These are phyloP conservation scores for Scolanthus callimorphus DNA, from an alignment of 92 coral and sea anemone genomes.

Conservation along the genomic window DNA sequence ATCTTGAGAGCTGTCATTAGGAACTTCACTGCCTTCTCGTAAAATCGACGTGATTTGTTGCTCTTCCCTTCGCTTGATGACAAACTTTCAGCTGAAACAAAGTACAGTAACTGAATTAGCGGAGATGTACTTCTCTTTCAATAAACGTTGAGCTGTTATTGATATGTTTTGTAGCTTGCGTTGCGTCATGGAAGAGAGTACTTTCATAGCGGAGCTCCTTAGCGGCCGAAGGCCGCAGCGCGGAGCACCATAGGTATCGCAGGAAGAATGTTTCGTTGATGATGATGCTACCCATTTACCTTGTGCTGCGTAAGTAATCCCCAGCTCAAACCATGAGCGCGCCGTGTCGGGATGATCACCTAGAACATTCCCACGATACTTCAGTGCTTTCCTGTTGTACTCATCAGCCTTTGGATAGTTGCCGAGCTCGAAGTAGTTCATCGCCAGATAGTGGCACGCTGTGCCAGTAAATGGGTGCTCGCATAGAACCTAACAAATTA, in stretches of 20 bases:
- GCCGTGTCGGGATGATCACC: slow-evolving; percentile 41
- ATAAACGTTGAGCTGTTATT: too few relatives aligned
- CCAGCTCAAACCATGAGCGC: slow-evolving; percentile 33
- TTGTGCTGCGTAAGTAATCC: slow-evolving; percentile 13
- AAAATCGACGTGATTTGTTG: neutral
- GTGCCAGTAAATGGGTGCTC: slow-evolving; percentile 30
- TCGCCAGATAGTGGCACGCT: slow-evolving; percentile 12
- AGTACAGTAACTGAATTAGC: neutral
- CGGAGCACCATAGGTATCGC: too few relatives aligned
- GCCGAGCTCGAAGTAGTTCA: slow-evolving; percentile 10
- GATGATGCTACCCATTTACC: too few relatives aligned
- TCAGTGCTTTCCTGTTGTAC: slow-evolving; percentile 5
- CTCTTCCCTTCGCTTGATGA: neutral
- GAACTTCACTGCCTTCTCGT: slow-evolving; percentile 6
- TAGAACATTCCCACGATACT: slow-evolving; percentile 2
- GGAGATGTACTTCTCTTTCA: too few relatives aligned
- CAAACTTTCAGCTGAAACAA: neutral
- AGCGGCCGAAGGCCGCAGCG: too few relatives aligned
- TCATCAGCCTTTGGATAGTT: slow-evolving; percentile 3
- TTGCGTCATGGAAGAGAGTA: too few relatives aligned
- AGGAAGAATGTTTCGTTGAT: too few relatives aligned
- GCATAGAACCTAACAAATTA: too few relatives aligned
- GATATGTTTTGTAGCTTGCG: too few relatives aligned
- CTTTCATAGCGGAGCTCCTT: too few relatives aligned
- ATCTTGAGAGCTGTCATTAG: slow-evolving; percentile 6